phyloP scores from a whole-genome alignment of 2,888 invertebrate genomes.

The Smittia sp. region DNA sequence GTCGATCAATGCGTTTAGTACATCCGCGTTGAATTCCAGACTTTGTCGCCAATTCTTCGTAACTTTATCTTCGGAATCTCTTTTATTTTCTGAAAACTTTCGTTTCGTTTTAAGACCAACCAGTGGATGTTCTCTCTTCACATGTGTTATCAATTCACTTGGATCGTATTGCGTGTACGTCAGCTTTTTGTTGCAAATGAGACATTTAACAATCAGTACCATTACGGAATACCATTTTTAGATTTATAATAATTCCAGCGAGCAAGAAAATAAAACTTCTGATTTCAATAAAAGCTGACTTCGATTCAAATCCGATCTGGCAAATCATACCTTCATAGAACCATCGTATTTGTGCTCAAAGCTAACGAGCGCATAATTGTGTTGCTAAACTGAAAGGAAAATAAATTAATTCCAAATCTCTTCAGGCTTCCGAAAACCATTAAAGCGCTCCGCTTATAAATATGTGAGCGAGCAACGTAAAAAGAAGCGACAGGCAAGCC shows the following conservation, averaged over 20 bases:
- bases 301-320: too few relatives aligned
- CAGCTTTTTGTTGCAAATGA: constrained; percentile 22
- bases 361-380: too few relatives aligned
- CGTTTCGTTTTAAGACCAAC: neutral
- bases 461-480: neutral
- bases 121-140: constrained; percentile 22
- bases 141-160: neutral
- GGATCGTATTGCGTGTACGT: constrained; percentile 21
- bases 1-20: neutral
- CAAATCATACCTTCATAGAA: too few relatives aligned
- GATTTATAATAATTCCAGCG: too few relatives aligned
- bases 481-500: neutral
- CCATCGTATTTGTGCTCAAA: too few relatives aligned
- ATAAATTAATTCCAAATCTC: neutral
- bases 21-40: neutral
- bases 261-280: too few relatives aligned
- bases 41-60: neutral
- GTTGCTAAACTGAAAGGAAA: neutral
- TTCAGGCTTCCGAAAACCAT: constrained; percentile 1
- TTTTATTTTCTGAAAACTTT: neutral
- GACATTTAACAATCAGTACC: constrained; percentile 32
- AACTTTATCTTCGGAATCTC: neutral
- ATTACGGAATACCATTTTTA: neutral
- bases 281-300: too few relatives aligned
- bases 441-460: neutral